These are phyloP conservation scores for Mycteria americana DNA, from an alignment of 2,797 vertebrate species.

Conservation along the genomic window DNA sequence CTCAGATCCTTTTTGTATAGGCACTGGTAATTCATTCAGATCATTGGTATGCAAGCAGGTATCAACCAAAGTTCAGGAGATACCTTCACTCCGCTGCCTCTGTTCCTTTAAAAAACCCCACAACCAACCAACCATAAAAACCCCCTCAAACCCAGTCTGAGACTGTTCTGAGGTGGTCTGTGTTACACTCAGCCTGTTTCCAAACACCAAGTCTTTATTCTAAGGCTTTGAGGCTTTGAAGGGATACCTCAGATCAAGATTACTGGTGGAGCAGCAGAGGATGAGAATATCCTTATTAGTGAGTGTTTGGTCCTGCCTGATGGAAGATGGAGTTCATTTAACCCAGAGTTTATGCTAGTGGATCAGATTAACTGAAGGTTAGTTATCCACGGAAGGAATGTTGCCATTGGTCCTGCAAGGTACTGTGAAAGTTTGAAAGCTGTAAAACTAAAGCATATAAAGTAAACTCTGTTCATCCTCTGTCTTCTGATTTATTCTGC, in stretches of 20 bases:
- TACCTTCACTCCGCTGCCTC: background rate
- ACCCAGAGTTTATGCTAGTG: background rate
- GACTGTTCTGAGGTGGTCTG: background rate
- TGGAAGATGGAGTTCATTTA: background rate
- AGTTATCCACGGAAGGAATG: background rate
- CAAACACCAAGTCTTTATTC: background rate
- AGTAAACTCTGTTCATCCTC: constrained; percentile 48
- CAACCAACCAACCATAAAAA: background rate
- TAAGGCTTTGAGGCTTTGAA: background rate
- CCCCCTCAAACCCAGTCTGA: background rate
- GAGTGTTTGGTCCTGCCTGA: background rate
- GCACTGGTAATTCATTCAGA: background rate
- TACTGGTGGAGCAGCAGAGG: background rate
- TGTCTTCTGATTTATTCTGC: constrained; percentile 61
- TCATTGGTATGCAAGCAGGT: background rate
- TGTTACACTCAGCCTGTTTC: background rate
- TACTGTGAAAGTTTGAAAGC: constrained; percentile 47
- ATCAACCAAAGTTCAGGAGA: background rate
- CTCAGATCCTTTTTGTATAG: background rate
- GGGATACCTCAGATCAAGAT: background rate
- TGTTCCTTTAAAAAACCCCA: background rate
- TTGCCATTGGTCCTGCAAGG: constrained; percentile 23
- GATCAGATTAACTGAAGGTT: background rate
- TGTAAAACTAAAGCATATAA: constrained; percentile 44
- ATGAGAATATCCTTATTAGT: background rate